Evolutionary conservation across 2,113 vertebrate genomes (phyloP).

Genomic region (Clinocottus analis): DNA sequence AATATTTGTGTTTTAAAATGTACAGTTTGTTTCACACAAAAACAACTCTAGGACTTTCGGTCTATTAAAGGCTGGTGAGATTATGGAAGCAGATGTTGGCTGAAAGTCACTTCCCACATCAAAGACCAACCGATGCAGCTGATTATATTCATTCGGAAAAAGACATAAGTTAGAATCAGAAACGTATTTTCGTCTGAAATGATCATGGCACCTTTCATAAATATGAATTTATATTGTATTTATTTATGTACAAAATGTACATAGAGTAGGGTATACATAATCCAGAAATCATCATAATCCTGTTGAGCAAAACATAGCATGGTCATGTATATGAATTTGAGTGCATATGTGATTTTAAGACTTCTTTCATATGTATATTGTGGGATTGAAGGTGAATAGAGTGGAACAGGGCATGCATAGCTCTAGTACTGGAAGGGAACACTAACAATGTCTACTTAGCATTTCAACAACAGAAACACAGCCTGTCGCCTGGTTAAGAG

Average conservation of each 20-base stretch:
- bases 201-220: background rate
- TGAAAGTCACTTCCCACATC: constrained; percentile 22
- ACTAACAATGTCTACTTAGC: constrained; percentile 41
- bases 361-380: constrained; percentile 21
- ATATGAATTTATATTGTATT: too few relatives aligned
- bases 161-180: background rate
- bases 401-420: constrained; percentile 20
- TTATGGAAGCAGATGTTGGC: constrained; percentile 27
- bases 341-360: background rate
- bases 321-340: background rate
- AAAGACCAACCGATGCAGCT: constrained; percentile 5
- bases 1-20: constrained; percentile 18
- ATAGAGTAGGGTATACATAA: background rate
- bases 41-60: background rate
- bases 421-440: background rate
- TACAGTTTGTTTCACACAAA: background rate
- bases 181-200: background rate
- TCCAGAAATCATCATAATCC: background rate
- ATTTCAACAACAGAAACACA: constrained; percentile 52
- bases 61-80: constrained; percentile 4
- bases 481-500: constrained; percentile 49
- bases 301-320: constrained; percentile 3
- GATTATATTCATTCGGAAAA: background rate
- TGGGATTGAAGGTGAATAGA: constrained; percentile 14
- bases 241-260: background rate